Percentiles rank a stretch among this genome's conserved stretches.
Evolutionary conservation across 64 coral and sea anemone genomes (phyloP).

Genomic region (Actinia tenebrosa): DNA sequence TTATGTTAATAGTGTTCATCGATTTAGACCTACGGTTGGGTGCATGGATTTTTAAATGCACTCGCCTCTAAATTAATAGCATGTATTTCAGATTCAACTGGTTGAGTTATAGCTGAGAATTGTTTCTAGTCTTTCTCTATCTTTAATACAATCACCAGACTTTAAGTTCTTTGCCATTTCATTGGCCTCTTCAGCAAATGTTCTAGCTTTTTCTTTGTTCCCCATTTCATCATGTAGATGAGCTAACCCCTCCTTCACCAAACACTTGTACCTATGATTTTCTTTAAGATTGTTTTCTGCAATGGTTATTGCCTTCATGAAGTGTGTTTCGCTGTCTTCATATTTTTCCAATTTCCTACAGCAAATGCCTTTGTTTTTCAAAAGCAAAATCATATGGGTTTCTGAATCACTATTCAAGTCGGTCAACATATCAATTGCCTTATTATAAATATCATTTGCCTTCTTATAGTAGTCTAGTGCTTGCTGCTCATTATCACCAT

Average conservation of each 20-base stretch:
- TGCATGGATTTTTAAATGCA: too few species aligned
- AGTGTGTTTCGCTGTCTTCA: not conserved
- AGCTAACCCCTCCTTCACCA: constrained; percentile 14
- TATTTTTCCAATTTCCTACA: not conserved
- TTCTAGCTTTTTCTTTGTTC: not conserved
- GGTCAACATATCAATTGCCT: constrained; percentile 14
- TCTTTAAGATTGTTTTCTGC: constrained; percentile 6
- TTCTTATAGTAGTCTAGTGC: not conserved
- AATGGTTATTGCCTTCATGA: not conserved
- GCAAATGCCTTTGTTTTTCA: constrained; percentile 29
- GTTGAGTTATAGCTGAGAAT: not conserved
- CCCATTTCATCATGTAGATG: not conserved
- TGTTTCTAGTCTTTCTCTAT: not conserved
- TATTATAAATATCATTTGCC: not conserved
- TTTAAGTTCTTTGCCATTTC: not conserved
- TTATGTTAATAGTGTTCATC: too few species aligned
- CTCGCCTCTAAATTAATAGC: too few species aligned
- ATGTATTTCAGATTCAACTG: too few species aligned
- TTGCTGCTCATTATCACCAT: not conserved
- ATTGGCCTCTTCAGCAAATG: not conserved
- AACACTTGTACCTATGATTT: constrained; percentile 25
- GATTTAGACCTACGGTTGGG: too few species aligned
- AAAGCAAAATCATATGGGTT: constrained; percentile 15
- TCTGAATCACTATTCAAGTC: not conserved
- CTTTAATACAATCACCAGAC: not conserved